Percentiles rank a stretch among this genome's conserved stretches.
Conservation (phyloP, 2,888 invertebrate genomes). For the Epinotia demarniana region DNA sequence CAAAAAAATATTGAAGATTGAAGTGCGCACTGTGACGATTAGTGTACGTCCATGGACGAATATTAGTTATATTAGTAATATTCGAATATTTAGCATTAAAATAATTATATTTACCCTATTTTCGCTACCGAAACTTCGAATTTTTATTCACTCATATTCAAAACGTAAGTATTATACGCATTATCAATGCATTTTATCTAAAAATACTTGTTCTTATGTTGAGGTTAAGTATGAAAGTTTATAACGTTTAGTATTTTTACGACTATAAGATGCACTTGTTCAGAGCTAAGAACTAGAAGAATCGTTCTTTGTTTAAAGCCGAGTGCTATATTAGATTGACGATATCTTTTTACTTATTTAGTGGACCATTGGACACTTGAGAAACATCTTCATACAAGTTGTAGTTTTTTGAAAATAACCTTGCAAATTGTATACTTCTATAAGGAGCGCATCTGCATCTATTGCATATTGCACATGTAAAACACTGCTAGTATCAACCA, state of each 20-base stretch:
- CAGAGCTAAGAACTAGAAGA: conserved; percentile 67
- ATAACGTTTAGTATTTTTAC: conserved; percentile 24
- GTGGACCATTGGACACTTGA: not conserved
- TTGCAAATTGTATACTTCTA: too few relatives aligned
- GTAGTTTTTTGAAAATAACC: not conserved
- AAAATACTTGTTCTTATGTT: conserved; percentile 31
- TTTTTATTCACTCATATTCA: not conserved
- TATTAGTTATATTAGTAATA: too few relatives aligned
- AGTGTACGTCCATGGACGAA: too few relatives aligned
- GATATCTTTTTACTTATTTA: conserved; percentile 26
- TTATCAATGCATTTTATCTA: not conserved
- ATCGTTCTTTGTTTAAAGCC: conserved; percentile 66
- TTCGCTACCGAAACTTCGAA: not conserved
- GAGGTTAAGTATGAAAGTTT: conserved; percentile 41
- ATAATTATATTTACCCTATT: not conserved
- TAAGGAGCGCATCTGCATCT: not conserved
- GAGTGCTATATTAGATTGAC: conserved; percentile 57
- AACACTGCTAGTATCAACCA: not conserved
- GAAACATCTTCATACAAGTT: conserved; percentile 32
- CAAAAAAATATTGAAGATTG: too few relatives aligned
- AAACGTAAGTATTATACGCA: conserved; percentile 29
- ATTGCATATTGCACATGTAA: not conserved
- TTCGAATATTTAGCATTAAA: too few relatives aligned
- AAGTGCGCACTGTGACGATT: too few relatives aligned
- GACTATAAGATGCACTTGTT: conserved; percentile 60